These are phyloP conservation scores for Halyomorpha halys DNA, from an alignment of 1,140 invertebrate species.

Conservation along the genomic window DNA sequence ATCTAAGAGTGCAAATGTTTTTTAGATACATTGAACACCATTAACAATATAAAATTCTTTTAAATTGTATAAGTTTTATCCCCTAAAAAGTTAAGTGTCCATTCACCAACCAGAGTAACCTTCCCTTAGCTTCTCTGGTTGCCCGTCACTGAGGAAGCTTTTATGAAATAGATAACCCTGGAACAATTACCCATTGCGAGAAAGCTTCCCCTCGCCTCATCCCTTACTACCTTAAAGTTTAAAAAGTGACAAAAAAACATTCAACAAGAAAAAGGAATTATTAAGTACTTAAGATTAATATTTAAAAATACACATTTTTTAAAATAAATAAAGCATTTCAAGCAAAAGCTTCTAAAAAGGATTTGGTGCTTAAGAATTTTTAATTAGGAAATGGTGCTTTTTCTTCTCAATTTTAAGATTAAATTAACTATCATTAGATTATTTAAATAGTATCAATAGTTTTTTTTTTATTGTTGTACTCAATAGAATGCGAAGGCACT, in stretches of 20 bases:
- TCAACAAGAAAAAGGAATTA: no score
- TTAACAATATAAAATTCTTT: not conserved
- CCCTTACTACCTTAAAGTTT: no score
- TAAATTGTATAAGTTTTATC: not conserved
- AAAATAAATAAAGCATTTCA: no score
- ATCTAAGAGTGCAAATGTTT: not conserved
- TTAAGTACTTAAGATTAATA: no score
- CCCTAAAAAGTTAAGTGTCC: not conserved
- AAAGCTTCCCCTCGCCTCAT: conserved; percentile 14
- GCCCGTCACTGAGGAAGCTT: conserved; percentile 6
- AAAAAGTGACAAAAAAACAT: no score
- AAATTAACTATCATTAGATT: conserved; percentile 13
- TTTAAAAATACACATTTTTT: no score
- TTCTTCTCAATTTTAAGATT: no score
- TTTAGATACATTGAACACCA: not conserved
- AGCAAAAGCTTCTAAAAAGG: no score
- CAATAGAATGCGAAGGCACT: conserved; percentile 21
- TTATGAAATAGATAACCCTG: conserved; percentile 18
- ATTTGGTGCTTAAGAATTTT: no score
- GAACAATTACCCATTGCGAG: conserved; percentile 18
- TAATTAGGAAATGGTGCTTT: no score
- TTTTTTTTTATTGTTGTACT: conserved; percentile 1
- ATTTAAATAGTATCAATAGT: not conserved
- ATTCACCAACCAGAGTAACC: conserved; percentile 23
- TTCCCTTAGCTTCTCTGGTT: conserved; percentile 26